Evolutionary conservation across 2,113 vertebrate species (phyloP), one percentile per base, ranked within the genome.

Genomic region (Ranitomeya imitator): DNA sequence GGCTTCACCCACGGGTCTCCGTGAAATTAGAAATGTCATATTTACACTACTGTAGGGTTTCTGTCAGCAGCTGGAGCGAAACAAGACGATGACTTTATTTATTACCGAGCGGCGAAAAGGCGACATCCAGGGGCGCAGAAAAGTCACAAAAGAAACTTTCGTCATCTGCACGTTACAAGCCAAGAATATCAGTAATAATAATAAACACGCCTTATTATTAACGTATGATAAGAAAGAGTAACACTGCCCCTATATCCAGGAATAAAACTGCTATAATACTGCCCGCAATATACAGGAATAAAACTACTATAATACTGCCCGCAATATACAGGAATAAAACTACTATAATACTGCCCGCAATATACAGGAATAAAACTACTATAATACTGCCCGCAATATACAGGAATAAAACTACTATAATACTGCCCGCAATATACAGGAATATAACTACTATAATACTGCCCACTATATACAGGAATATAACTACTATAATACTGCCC

Each of bases 41-140:
- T 86, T 54, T 79, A 79, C 65, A 85, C 61, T 18, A 71, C 63
- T 85, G 65, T 19, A 83, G 81, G 81, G 81, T 67, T 23, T 85
- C 54, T 61, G 31, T 78, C 84, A 60, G 73, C 37, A 60, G 31
- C 81, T 21, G 45, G 55, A 73, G 18, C 21, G 19, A 65, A 7
- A 79, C 59, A 23, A 37, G 10, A 11, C 18, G 23, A 67, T 67
- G 45, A 86, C 74, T 63, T 79, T 31, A 77, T 77, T 67, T 83
- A 65, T 67, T 83, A 83, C 16, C 45, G 45, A 23, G 45, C 61
- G 10, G 82, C 14, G 63, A 65, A 37, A 61, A 61, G 60, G 18
- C 21, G 81, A 37, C 13, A 7, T 15, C 12, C 12, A 37, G 81
- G 31, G 79, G 79, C 18, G 14, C 55, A 15, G 13, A 26, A 60